Base-by-base conservation (phyloP, 2,797 vertebrate species). In the Selene dorsalis region DNA sequence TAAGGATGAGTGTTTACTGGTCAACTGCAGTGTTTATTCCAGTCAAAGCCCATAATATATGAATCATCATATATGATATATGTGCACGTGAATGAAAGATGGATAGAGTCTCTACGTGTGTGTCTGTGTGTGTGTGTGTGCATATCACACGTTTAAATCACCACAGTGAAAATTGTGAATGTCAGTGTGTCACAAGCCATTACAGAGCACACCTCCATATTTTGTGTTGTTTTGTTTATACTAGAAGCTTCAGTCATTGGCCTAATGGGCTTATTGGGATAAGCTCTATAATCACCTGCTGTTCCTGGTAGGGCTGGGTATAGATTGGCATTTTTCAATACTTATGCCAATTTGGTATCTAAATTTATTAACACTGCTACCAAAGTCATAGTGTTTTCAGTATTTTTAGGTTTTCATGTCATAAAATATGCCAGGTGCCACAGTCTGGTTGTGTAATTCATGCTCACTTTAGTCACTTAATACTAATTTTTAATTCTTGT, bases 231-330 rank as follows among this genome's bases (percentile, higher is more conserved):
- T 78, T 80, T 18, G 56, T 55, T 56, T 65, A 26, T 74, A 71
- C 82, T 78, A 84, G 57, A 83, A 75, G 71, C 80, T 66, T 53
- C 52, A 80, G 82, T 69, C 74, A 85, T 65, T 79, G 82, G 73
- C 73, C 73, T 87, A 87, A 91, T 87, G 87, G 83, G 79, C 65
- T 91, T 92, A 91, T 62, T 84, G 79, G 82, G 87, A 91, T 92
- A 79, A 91, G 79, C 79, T 72, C 61, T 60, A 10, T 90, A 90
- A 92, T 91, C 84, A 76, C 87, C 80, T 86, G 26, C 90, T 88
- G 79, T 65, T 80, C 69, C 61, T 78, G 43, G 6, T n/a, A 69
- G 53, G 75, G 66, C 55, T 79, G 47, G 56, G 62, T 69, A 22
- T 59, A 68, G 63, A 74, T 71, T 57, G 47, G 10, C 58, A 73